These are phyloP conservation scores for Pogonognathellus flavescens DNA, from an alignment of 1,140 invertebrate species.

Conservation along the genomic window DNA sequence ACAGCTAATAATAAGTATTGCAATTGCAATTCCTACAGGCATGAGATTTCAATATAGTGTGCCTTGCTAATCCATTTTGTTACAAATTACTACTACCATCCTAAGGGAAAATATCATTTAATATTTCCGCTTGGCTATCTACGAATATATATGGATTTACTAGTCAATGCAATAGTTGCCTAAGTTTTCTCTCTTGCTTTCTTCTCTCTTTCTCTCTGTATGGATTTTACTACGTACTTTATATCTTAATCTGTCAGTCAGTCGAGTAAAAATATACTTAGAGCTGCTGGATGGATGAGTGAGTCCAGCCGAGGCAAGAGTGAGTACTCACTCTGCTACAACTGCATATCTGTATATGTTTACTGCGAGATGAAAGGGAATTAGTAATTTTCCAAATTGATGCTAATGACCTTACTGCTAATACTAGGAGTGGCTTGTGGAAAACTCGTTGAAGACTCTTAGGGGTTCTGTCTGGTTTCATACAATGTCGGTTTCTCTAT, in stretches of 20 bases:
- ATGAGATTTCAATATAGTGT: background rate
- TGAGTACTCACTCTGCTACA: background rate
- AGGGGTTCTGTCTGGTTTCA: too few species aligned
- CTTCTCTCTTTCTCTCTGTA: too few species aligned
- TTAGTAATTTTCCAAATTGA: conserved; percentile 6
- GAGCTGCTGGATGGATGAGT: background rate
- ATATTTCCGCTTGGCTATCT: conserved; percentile 25
- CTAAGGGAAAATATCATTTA: background rate
- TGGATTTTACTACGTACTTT: background rate
- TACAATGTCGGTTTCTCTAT: too few species aligned
- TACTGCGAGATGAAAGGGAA: background rate
- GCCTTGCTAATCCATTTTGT: conserved; percentile 13
- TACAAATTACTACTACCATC: conserved; percentile 11
- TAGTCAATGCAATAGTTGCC: too few species aligned
- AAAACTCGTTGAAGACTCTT: too few species aligned
- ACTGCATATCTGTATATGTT: background rate
- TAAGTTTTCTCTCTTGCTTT: too few species aligned
- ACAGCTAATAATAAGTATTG: background rate
- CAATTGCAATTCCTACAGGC: too few species aligned
- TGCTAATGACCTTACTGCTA: conserved; percentile 19
- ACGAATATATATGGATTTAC: conserved; percentile 11
- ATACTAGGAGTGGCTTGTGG: too few species aligned
- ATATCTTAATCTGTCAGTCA: background rate
- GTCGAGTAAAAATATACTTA: background rate
- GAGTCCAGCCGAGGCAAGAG: background rate